These are phyloP conservation scores for Notocelia uddmanniana DNA, from an alignment of 2,888 invertebrate species.

Conservation along the genomic window DNA sequence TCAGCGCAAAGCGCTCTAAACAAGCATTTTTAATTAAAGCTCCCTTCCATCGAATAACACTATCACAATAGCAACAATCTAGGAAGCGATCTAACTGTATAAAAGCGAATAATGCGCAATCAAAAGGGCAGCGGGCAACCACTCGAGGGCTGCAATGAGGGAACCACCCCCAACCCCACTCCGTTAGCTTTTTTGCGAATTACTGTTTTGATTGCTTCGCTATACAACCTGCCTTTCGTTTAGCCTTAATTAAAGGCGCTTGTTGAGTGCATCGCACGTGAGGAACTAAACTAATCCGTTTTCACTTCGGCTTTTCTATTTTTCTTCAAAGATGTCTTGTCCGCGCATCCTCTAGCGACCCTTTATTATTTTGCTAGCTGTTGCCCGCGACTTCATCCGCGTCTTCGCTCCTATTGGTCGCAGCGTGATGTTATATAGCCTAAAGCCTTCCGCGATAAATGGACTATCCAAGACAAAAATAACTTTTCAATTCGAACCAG, in stretches of 20 bases:
- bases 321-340: neutral
- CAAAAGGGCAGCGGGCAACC: constrained; percentile 81
- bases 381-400: no score
- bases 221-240: constrained; percentile 46
- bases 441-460: no score
- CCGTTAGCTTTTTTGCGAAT: constrained; percentile 63
- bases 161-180: constrained; percentile 49
- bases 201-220: constrained; percentile 77
- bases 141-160: constrained; percentile 69
- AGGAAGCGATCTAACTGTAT: constrained; percentile 85
- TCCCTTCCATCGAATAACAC: constrained; percentile 77
- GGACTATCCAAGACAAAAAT: no score
- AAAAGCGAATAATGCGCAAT: constrained; percentile 84
- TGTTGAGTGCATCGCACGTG: constrained; percentile 37
- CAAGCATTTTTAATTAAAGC: constrained; percentile 83
- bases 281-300: constrained; percentile 29
- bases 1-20: constrained; percentile 57
- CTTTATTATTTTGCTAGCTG: no score
- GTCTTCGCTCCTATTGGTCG: no score
- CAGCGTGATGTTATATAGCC: no score
- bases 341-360: neutral
- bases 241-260: constrained; percentile 43
- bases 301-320: constrained; percentile 14
- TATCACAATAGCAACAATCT: constrained; percentile 84
- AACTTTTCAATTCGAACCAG: no score